Conservation (phyloP, 2,888 invertebrate genomes). For the Eupithecia inturbata region DNA sequence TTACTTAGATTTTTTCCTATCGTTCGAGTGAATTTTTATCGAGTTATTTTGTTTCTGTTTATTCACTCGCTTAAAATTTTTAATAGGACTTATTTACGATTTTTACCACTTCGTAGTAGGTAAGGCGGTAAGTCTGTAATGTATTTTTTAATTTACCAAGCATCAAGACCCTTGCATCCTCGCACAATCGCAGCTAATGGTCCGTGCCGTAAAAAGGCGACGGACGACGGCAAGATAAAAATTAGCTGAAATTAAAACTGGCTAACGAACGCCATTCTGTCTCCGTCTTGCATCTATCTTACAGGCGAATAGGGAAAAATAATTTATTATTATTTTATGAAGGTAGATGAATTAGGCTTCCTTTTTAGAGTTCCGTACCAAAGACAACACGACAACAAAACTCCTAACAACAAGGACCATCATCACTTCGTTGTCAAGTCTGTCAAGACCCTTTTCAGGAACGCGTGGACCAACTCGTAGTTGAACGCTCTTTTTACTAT, state of each 20-base stretch:
- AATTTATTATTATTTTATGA: not conserved
- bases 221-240: conserved; percentile 78
- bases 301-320: not conserved
- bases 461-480: too few relatives aligned
- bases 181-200: conserved; percentile 69
- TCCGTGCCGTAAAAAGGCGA: conserved; percentile 77
- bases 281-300: conserved; percentile 41
- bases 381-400: too few relatives aligned
- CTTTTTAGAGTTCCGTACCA: not conserved
- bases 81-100: not conserved
- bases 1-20: not conserved
- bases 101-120: too few relatives aligned
- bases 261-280: conserved; percentile 81
- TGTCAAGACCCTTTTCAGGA: too few relatives aligned
- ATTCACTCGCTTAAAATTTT: not conserved
- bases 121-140: too few relatives aligned
- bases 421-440: too few relatives aligned
- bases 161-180: conserved; percentile 56
- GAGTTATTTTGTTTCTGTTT: not conserved
- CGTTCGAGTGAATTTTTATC: not conserved
- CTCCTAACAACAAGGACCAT: too few relatives aligned
- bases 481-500: too few relatives aligned
- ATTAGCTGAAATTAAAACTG: conserved; percentile 85
- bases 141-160: conserved; percentile 43
- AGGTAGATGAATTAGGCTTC: not conserved